Evolutionary conservation across 2,888 invertebrate species (phyloP).

Genomic region (Dione vanillae): DNA sequence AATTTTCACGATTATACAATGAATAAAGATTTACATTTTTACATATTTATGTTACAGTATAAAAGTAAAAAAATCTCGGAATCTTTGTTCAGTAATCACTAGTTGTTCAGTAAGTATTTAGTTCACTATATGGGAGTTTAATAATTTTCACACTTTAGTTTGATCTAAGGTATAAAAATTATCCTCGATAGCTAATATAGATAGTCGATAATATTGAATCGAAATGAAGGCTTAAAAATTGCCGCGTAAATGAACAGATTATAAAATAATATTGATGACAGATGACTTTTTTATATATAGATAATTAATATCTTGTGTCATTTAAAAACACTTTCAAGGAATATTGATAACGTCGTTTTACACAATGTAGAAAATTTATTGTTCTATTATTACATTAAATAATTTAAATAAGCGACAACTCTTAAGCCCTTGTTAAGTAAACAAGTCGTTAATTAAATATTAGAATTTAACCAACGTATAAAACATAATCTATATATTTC

Average conservation of each 20-base stretch:
- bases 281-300: conserved; percentile 1
- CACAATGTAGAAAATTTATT: neutral
- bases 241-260: conserved; percentile 24
- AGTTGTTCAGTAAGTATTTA: conserved; percentile 10
- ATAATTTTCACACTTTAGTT: conserved; percentile 51
- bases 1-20: conserved; percentile 35
- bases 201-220: conserved; percentile 39
- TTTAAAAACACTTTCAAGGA: no score
- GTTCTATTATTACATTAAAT: neutral
- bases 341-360: no score
- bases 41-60: conserved; percentile 52
- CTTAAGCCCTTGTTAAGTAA: conserved; percentile 15
- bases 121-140: conserved; percentile 8
- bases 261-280: neutral
- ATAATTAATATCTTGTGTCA: no score
- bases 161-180: conserved; percentile 51
- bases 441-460: conserved; percentile 17
- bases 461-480: conserved; percentile 32
- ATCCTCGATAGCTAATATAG: conserved; percentile 25
- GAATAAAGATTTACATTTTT: conserved; percentile 67
- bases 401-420: neutral
- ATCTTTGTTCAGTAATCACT: conserved; percentile 43
- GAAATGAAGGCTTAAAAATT: conserved; percentile 33
- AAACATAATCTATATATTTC: conserved; percentile 36
- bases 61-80: conserved; percentile 42